A percentile compares a stretch with the other conserved stretches of the same genome.
phyloP scores from a whole-genome alignment of 2,113 vertebrate species.

The Theristicus caerulescens region DNA sequence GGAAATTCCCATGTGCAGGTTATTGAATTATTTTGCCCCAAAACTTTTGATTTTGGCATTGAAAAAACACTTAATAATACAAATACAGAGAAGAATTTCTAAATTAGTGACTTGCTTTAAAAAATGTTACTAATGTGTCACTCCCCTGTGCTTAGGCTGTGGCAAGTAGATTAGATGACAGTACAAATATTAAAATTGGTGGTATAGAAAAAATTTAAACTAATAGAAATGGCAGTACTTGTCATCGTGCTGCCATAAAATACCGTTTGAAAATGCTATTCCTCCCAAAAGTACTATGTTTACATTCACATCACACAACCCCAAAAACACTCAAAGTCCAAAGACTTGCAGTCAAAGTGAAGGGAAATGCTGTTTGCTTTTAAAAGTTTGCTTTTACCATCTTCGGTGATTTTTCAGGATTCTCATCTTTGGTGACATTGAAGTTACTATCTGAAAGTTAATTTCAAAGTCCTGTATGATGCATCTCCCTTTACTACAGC shows the following conservation, averaged over 20 bases:
- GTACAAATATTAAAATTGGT: background rate
- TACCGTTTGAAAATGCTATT: constrained; percentile 21
- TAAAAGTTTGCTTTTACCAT: constrained; percentile 14
- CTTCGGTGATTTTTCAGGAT: constrained; percentile 27
- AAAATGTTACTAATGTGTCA: constrained; percentile 30
- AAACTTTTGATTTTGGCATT: constrained; percentile 42
- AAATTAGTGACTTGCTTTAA: constrained; percentile 43
- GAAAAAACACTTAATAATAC: constrained; percentile 34
- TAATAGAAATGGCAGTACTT: background rate
- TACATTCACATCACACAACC: constrained; percentile 52
- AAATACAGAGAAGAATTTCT: constrained; percentile 27
- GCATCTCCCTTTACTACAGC: constrained; percentile 54
- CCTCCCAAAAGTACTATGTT: constrained; percentile 34
- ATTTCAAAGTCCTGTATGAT: background rate
- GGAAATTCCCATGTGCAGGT: constrained; percentile 29
- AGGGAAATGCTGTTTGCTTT: constrained; percentile 39
- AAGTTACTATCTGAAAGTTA: background rate
- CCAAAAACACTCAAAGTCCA: constrained; percentile 21
- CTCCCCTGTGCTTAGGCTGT: constrained; percentile 19
- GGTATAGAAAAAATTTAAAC: constrained; percentile 10
- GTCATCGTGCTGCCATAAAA: constrained; percentile 16
- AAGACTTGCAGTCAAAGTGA: constrained; percentile 24
- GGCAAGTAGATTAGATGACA: constrained; percentile 23
- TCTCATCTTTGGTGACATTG: constrained; percentile 58
- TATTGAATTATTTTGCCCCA: constrained; percentile 26